Evolutionary conservation across 2,888 invertebrate genomes (phyloP).

Genomic region (Bombylius discolor): DNA sequence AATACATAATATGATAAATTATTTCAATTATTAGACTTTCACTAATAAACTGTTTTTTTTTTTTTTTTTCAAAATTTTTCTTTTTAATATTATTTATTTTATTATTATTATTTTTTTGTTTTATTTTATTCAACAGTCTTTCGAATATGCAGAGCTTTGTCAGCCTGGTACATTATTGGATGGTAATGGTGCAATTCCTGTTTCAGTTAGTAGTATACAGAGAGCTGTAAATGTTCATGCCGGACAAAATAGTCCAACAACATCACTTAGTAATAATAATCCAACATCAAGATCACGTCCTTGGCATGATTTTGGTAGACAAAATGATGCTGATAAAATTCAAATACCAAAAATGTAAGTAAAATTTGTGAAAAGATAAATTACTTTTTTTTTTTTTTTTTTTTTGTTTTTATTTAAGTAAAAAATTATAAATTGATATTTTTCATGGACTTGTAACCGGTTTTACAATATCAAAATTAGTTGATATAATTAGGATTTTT

Average conservation of each 20-base stretch:
- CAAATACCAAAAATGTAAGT: conserved; percentile 97
- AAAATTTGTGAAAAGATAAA: conserved; percentile 3
- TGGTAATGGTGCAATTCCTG: conserved; percentile 42
- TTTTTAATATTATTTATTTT: neutral
- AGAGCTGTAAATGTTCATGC: conserved; percentile 40
- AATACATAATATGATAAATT: too few species aligned
- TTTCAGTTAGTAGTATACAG: conserved; percentile 40
- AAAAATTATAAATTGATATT: too few species aligned
- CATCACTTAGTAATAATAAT: conserved; percentile 45
- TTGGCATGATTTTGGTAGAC: conserved; percentile 89
- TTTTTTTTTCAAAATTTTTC: neutral
- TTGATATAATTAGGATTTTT: too few species aligned
- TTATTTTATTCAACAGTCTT: conserved; percentile 49
- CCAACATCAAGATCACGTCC: conserved; percentile 65
- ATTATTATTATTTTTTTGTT: conserved; percentile 5
- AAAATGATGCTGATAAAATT: conserved; percentile 90
- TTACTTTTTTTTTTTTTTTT: too few species aligned
- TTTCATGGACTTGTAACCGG: too few species aligned
- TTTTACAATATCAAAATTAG: too few species aligned
- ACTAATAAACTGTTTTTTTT: conserved; percentile 4
- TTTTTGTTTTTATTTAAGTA: too few species aligned
- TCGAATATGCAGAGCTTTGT: conserved; percentile 86
- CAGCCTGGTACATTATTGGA: conserved; percentile 46
- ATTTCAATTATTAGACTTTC: neutral
- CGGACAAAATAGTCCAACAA: conserved; percentile 36